Evolutionary conservation across 2,797 vertebrate genomes (phyloP).

Genomic region (Enteromius anoplus): DNA sequence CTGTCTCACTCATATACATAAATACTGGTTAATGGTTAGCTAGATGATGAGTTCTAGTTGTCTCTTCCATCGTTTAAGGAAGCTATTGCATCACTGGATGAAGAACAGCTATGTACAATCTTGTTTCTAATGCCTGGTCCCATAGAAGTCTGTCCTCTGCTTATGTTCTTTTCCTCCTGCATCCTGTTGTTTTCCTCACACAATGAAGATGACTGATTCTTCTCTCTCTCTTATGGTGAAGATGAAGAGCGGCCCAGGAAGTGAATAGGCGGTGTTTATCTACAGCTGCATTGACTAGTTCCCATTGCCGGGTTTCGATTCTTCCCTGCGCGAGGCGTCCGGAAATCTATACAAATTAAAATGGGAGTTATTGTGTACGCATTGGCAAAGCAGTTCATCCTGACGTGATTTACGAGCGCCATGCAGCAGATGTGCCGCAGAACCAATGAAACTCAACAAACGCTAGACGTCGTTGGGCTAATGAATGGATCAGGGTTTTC

Average conservation of each 20-base stretch:
- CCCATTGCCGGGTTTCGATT: conserved; percentile 38
- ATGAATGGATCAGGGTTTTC: conserved; percentile 9
- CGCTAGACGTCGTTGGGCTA: neutral
- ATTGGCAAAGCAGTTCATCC: conserved; percentile 47
- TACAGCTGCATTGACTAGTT: neutral
- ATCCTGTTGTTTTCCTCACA: conserved; percentile 14
- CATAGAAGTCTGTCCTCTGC: neutral
- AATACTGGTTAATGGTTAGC: conserved; percentile 1
- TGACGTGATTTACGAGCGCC: conserved; percentile 37
- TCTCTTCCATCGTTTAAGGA: neutral
- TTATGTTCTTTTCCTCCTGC: neutral
- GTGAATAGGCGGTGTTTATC: conserved; percentile 4
- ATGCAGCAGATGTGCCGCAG: neutral
- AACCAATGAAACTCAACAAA: conserved; percentile 5
- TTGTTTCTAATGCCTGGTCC: neutral
- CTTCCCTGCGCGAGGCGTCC: neutral
- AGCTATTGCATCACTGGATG: neutral
- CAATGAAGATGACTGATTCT: conserved; percentile 19
- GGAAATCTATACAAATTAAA: conserved; percentile 62
- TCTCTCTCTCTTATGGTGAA: conserved; percentile 12
- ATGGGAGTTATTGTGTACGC: conserved; percentile 37
- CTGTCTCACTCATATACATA: conserved; percentile 15
- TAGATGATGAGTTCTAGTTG: neutral
- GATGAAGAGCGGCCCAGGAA: conserved; percentile 14
- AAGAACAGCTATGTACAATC: conserved; percentile 11